Evolutionary conservation across 1,140 invertebrate genomes (phyloP), one percentile per base, ranked within the genome.

Genomic region (Hypsibius dujardini): DNA sequence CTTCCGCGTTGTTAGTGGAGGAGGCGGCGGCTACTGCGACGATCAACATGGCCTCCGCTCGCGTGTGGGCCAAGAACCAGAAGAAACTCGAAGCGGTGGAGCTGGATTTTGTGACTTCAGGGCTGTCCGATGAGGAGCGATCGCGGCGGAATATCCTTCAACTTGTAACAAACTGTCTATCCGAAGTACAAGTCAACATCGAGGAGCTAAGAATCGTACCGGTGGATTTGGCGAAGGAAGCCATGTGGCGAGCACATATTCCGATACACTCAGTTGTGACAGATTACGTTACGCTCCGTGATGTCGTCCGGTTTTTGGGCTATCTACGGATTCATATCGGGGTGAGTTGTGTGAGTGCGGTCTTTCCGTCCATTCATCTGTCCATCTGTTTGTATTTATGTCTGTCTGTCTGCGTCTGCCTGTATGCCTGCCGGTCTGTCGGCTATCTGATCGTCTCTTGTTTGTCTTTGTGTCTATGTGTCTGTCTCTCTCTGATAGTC

Each of bases 71-170:
- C 7, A 67, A 67, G 62, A 67, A 67, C 62, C 62, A 67, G 42
- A 67, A 67, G 62, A 67, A 67, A 42, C 42, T 67, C 12, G 62
- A 67, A 67, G 62, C 62, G 7, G 62, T 67, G 7, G 62, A 67
- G 62, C 62, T 67, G 62, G 62, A 67, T 42, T 67, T 67, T 42
- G 62, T 67, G 12, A 67, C 62, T 3, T 67, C 62, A 7, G 62
- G 62, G 3, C 62, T 67, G 62, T 67, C 62, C 3, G 62, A 67
- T 42, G 62, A 67, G 42, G 62, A 67, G 42, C 62, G 62, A 12
- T 67, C 62, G 12, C 62, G 62, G 42, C 62, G 62, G 7, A 67
- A 67, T 42, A 67, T 67, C 62, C 62, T 14, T 3, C 62, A 67
- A 42, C 62, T 67, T 3, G 62, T 42, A 3, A 42, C 62, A 12